phyloP scores from a whole-genome alignment of 1,140 invertebrate genomes.

The Drosophila yakuba region DNA sequence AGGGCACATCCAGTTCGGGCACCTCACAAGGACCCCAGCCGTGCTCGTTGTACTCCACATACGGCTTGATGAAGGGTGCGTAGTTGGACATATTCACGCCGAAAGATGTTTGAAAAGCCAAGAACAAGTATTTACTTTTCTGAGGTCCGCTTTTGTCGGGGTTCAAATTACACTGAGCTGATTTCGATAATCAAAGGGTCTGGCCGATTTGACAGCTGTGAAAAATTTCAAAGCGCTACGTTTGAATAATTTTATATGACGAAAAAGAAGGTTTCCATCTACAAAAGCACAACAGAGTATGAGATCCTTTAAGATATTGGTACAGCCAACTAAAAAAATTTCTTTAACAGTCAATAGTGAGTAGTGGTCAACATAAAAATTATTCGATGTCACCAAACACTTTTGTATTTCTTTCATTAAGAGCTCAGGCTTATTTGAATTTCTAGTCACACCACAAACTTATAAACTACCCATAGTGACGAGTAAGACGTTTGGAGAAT shows the following conservation, averaged over 20 bases:
- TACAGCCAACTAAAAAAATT: too few species aligned
- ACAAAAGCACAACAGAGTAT: too few species aligned
- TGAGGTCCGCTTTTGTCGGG: background rate
- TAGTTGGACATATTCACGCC: constrained; percentile 29
- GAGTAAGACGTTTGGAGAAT: background rate
- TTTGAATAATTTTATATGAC: too few species aligned
- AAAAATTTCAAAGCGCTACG: background rate
- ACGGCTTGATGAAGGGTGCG: constrained; percentile 71
- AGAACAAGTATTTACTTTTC: constrained; percentile 4
- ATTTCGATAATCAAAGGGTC: background rate
- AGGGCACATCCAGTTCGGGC: constrained; percentile 98
- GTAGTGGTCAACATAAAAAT: too few species aligned
- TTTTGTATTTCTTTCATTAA: background rate
- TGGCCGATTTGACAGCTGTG: background rate
- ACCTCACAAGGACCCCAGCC: constrained; percentile 98
- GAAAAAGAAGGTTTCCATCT: too few species aligned
- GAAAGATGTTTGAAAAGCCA: background rate
- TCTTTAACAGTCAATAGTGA: too few species aligned
- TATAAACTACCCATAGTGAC: background rate
- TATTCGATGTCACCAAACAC: too few species aligned
- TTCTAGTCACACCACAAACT: background rate
- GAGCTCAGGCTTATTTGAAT: background rate
- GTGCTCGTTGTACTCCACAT: constrained; percentile 76
- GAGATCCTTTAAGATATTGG: too few species aligned
- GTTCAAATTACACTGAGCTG: constrained; percentile 3